phyloP scores from a whole-genome alignment of 2,888 invertebrate genomes.

The Leucophora obtusa region DNA sequence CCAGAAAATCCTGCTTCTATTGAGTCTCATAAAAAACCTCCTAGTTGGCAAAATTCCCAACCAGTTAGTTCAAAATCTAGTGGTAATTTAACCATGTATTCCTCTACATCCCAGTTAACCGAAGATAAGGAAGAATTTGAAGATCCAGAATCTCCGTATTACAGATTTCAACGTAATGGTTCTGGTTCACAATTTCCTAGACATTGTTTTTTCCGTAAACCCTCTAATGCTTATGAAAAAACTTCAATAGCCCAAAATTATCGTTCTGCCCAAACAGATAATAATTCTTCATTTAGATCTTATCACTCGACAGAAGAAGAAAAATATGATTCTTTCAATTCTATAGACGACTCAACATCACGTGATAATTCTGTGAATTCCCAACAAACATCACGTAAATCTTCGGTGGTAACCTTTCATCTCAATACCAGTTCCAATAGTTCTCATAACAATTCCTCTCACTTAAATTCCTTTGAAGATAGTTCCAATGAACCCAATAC shows the following conservation, averaged over 20 bases:
- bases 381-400: constrained; percentile 74
- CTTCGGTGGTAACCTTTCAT: constrained; percentile 77
- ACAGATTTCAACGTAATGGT: constrained; percentile 76
- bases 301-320: constrained; percentile 64
- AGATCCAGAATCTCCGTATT: constrained; percentile 60
- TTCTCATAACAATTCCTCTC: constrained; percentile 63
- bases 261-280: constrained; percentile 43
- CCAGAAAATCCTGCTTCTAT: constrained; percentile 27
- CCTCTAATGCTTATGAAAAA: constrained; percentile 67
- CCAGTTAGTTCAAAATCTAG: constrained; percentile 77
- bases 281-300: constrained; percentile 57
- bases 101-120: constrained; percentile 70
- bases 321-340: constrained; percentile 70
- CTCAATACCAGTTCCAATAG: constrained; percentile 62
- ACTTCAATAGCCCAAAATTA: constrained; percentile 32
- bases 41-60: constrained; percentile 69
- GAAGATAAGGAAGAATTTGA: constrained; percentile 43
- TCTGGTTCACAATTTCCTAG: constrained; percentile 78
- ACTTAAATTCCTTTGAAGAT: constrained; percentile 47
- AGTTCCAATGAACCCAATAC: constrained; percentile 25
- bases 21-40: constrained; percentile 48
- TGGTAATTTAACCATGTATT: constrained; percentile 77
- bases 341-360: constrained; percentile 70
- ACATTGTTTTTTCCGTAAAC: constrained; percentile 77
- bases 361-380: constrained; percentile 67